Conservation (phyloP, 2,113 vertebrate species). For the Natator depressus region DNA sequence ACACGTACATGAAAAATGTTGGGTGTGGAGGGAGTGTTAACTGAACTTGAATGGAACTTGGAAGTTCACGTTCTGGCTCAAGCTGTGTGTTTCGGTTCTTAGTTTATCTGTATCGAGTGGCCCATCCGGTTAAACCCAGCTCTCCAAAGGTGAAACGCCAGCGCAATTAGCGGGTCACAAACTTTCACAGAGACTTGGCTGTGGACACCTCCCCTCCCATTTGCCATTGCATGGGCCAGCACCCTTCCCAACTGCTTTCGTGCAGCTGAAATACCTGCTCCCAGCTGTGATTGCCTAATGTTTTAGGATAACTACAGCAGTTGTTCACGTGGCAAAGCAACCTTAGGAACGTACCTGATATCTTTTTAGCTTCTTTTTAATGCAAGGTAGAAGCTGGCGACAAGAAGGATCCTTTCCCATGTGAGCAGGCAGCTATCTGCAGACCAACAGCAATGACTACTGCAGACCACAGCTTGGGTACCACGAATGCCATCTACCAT, state of each 20-base stretch:
- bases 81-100: slow-evolving; percentile 42
- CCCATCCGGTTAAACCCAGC: background rate
- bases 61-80: slow-evolving; percentile 51
- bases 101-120: background rate
- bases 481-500: background rate
- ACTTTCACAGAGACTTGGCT: background rate
- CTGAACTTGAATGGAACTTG: slow-evolving; percentile 65
- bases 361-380: background rate
- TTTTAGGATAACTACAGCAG: background rate
- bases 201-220: background rate
- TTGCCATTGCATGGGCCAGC: slow-evolving; percentile 15
- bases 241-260: background rate
- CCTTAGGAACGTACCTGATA: background rate
- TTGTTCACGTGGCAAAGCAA: background rate
- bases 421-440: background rate
- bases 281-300: background rate
- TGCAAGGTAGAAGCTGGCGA: background rate
- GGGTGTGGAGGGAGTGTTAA: slow-evolving; percentile 64
- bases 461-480: background rate
- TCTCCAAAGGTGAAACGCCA: rapidly evolving
- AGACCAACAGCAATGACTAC: background rate
- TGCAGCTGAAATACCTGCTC: background rate
- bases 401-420: background rate
- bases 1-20: slow-evolving; percentile 65
- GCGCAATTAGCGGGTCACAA: background rate